Evolutionary conservation across 2,113 vertebrate genomes (phyloP).

Genomic region (Aplodontia rufa): DNA sequence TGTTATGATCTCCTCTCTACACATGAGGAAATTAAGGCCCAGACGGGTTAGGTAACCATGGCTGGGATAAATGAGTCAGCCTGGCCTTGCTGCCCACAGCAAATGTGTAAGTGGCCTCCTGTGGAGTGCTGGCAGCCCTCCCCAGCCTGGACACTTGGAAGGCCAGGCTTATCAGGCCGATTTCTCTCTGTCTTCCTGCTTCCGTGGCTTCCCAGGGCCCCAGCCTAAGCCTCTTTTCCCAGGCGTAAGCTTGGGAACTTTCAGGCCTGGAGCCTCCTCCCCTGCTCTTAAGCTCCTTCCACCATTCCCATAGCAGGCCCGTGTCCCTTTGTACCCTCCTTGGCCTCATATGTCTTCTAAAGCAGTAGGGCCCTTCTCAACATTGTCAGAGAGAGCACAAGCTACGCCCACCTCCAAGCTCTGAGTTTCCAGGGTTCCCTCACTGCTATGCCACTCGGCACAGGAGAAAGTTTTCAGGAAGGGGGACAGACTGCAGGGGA

Average conservation of each 20-base stretch:
- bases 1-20: not conserved
- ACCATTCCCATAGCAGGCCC: not conserved
- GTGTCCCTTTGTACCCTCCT: fast-evolving
- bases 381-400: not conserved
- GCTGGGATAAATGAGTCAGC: not conserved
- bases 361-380: not conserved
- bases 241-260: not conserved
- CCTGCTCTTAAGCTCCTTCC: not conserved
- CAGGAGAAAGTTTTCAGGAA: not conserved
- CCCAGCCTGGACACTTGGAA: not conserved
- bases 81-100: not conserved
- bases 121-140: not conserved
- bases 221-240: not conserved
- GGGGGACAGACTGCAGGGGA: too few relatives aligned
- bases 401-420: not conserved
- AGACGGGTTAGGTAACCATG: not conserved
- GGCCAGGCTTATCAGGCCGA: not conserved
- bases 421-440: not conserved
- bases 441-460: not conserved
- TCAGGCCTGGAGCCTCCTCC: not conserved
- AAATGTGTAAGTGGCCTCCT: not conserved
- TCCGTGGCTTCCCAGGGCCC: not conserved
- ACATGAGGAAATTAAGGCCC: not conserved
- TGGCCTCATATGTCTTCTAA: not conserved
- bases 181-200: not conserved